Evolutionary conservation across 2,113 vertebrate species (phyloP).

Genomic region (Telmatochromis bifrenatus): DNA sequence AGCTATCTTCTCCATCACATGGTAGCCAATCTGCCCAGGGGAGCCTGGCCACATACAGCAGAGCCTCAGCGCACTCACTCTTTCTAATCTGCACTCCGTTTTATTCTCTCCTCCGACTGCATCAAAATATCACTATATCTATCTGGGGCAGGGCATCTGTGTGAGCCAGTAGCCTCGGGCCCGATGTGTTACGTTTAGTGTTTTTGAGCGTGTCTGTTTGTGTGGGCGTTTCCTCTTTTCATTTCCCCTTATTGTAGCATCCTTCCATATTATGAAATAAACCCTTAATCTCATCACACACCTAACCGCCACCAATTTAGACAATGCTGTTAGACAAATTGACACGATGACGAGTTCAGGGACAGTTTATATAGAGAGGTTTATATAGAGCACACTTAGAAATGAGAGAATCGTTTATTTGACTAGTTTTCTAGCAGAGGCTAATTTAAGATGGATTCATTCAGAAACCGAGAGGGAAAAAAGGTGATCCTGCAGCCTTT

Average conservation of each 20-base stretch:
- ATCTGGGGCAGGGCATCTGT: conserved; percentile 2
- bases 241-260: not conserved
- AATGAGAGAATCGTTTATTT: not conserved
- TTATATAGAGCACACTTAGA: not conserved
- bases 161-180: not conserved
- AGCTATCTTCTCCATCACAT: conserved; percentile 65
- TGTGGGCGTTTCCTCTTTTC: not conserved
- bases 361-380: not conserved
- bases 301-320: not conserved
- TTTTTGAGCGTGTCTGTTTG: not conserved
- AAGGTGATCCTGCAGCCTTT: not conserved
- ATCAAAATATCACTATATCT: not conserved
- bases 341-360: conserved; percentile 1
- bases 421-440: not conserved
- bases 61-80: conserved; percentile 30
- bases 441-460: not conserved
- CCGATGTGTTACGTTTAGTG: not conserved
- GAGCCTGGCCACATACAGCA: conserved; percentile 49
- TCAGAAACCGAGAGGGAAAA: not conserved
- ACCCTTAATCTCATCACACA: not conserved
- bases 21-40: conserved; percentile 54
- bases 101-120: not conserved
- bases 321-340: not conserved
- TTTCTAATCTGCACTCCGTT: conserved; percentile 30
- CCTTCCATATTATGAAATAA: not conserved